Base-by-base conservation (phyloP, 1,140 invertebrate species). In the Copidosoma floridanum region DNA sequence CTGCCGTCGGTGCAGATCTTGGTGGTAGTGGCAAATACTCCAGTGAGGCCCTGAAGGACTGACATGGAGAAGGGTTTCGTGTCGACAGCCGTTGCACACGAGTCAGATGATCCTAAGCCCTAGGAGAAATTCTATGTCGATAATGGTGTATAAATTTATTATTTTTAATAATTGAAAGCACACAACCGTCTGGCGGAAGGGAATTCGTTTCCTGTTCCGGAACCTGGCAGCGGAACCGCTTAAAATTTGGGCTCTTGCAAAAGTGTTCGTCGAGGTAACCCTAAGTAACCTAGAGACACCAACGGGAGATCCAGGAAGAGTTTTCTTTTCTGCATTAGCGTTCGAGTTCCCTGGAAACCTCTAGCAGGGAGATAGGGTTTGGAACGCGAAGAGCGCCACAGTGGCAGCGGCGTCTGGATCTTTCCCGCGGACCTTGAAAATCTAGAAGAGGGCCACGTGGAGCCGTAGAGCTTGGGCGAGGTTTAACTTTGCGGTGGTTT, bases 21-120 rank as follows among this genome's bases (percentile, higher is more conserved):
- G 88, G 85, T 88, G 81, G 83, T 85, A 86, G 84, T 90, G 90
- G 88, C 88, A 90, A 90, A 89, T 90, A 90, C 84, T 89, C 86
- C 81, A 88, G 85, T 82, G 87, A 88, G 86, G 84, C 81, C 87
- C 84, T 89, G 84, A 86, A 88, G 85, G 87, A 87, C 87, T 87
- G 87, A 91, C 83, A 87, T 88, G 87, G 88, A 87, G 86, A 90
- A 90, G 87, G 88, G 89, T 89, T 92, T 87, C 89, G 85, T 87
- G 88, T 89, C 84, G 91, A 91, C 89, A 89, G 88, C 86, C 82
- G 82, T 93, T 91, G 89, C 82, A 87, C 85, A 87, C 85, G 88
- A 87, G 88, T 91, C 82, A 91, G 89, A 90, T 87, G 88, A 86
- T 88, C 89, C 86, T 89, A 86, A 86, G 84, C 81, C 82, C 81